Evolutionary conservation across 2,113 vertebrate genomes (phyloP).

Genomic region (Sigmodon hispidus): DNA sequence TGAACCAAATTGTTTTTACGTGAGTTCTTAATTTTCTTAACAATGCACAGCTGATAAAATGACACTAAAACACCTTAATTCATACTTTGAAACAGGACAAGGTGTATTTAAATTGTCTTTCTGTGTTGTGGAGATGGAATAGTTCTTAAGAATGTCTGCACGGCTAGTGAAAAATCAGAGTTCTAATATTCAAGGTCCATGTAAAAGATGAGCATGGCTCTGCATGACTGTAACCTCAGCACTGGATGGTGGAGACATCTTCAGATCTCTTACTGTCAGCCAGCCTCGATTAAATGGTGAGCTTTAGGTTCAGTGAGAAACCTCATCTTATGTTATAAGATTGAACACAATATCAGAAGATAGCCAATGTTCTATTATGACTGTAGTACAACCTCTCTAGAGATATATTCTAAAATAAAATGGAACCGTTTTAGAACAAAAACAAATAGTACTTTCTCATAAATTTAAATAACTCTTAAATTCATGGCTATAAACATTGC

Average conservation of each 20-base stretch:
- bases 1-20: background rate
- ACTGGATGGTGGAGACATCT: too few relatives aligned
- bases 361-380: background rate
- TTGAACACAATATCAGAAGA: background rate
- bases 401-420: constrained; percentile 12
- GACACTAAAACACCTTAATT: background rate
- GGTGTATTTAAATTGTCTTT: background rate
- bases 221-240: background rate
- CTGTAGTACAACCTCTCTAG: background rate
- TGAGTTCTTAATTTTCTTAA: background rate
- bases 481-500: background rate
- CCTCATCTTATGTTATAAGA: background rate
- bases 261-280: background rate
- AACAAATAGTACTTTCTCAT: background rate
- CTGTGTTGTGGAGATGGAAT: background rate
- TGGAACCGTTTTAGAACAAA: background rate
- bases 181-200: background rate
- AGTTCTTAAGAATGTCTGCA: background rate
- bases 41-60: background rate
- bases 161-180: background rate
- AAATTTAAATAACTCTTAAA: background rate
- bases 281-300: background rate
- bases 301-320: background rate
- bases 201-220: background rate
- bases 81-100: background rate